phyloP scores from a whole-genome alignment of 2,113 vertebrate genomes.

The Kryptolebias marmoratus region DNA sequence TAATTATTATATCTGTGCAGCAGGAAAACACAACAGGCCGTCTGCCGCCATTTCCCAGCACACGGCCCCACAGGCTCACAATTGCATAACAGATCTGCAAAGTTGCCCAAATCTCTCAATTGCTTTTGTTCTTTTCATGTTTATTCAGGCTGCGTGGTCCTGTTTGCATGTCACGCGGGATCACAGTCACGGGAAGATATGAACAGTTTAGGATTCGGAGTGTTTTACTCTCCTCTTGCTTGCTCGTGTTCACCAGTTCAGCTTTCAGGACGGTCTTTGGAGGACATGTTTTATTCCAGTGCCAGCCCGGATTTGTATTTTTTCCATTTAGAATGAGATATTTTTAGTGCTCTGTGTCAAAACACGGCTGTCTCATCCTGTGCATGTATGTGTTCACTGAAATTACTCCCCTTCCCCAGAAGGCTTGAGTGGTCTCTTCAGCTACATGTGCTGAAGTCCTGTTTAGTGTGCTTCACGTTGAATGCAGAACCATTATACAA shows the following conservation, averaged over 20 bases:
- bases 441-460: conserved; percentile 59
- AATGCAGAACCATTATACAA: conserved; percentile 69
- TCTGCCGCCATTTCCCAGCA: conserved; percentile 65
- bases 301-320: conserved; percentile 52
- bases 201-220: conserved; percentile 30
- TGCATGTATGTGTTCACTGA: conserved; percentile 65
- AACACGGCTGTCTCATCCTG: conserved; percentile 71
- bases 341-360: conserved; percentile 77
- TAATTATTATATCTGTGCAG: conserved; percentile 72
- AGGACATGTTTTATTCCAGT: conserved; percentile 41
- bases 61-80: conserved; percentile 57
- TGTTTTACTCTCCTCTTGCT: conserved; percentile 22
- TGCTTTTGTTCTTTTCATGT: conserved; percentile 34
- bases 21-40: conserved; percentile 67
- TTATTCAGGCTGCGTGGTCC: conserved; percentile 22
- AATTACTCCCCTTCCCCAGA: conserved; percentile 65
- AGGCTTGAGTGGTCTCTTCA: conserved; percentile 70
- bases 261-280: conserved; percentile 41
- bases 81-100: conserved; percentile 66
- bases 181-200: conserved; percentile 20
- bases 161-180: conserved; percentile 45
- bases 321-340: conserved; percentile 57
- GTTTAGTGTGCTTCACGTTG: conserved; percentile 54
- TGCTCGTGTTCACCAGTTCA: conserved; percentile 11
- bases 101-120: conserved; percentile 66